Base-by-base conservation (phyloP, 2,113 vertebrate genomes). In the Cyprinus carpio region DNA sequence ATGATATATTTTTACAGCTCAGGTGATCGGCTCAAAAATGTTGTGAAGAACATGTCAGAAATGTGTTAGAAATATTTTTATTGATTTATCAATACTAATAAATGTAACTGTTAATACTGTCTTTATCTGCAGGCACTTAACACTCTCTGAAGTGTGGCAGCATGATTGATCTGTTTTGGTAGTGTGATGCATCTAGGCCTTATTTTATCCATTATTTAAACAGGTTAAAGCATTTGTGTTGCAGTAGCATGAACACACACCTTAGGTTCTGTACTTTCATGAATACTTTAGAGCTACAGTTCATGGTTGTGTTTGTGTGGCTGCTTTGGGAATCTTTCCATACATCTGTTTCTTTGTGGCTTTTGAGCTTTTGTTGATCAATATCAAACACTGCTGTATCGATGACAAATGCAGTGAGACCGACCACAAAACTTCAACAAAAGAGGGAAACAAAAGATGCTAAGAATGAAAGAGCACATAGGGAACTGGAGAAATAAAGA, bases 61-160 rank as follows among this genome's bases (percentile, higher is more conserved):
- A 76, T 56, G 62, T 56, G 34, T 85, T 69, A 40, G 49, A 51
- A 81, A 25, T 31, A 49, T 67, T 67, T 49, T 81, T 84, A 84
- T 85, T 79, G 84, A 31, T 79, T 71, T 49, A 71, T 85, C 75
- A 85, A 85, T 79, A 79, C 43, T 69, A 58, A 79, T 85, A 85
- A 85, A 85, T 71, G 64, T 27, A 58, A 56, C 65, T 78, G 46
- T 43, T 65, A 31, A 85, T 71, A 71, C 31, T n/a, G 37, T n/a
- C 37, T 80, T 37, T 7, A 46, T 62, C 74, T 65, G 49, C 40
- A 77, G 56, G 56, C 83, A 64, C 46, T 37, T 77, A 77, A 76
- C 83, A 64, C 83, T 49, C 72, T 18, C 58, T 16, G 74, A 84
- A 8, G 27, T 84, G 65, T 71, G 64, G 64, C n/a, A 4, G 31